phyloP scores from a whole-genome alignment of 92 coral and sea anemone species.

The Ricordea florida region DNA sequence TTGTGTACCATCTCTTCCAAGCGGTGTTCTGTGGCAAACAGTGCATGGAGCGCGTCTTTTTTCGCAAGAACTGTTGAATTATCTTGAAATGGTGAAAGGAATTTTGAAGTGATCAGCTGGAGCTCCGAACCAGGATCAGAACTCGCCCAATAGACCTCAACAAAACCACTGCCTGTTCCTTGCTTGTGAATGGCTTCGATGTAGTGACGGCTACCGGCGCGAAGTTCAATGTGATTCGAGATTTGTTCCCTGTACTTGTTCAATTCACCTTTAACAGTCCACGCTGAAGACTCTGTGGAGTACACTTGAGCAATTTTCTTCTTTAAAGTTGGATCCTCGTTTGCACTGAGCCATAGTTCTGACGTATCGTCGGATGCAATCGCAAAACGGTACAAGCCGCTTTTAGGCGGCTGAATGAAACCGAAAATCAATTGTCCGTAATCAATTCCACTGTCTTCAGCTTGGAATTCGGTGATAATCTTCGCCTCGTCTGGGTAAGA shows the following conservation, averaged over 20 bases:
- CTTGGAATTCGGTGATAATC: too few relatives aligned
- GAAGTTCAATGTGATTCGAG: background rate
- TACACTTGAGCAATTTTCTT: background rate
- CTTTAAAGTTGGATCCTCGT: constrained; percentile 19
- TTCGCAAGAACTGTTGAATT: background rate
- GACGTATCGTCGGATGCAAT: constrained; percentile 18
- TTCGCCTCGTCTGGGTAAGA: too few relatives aligned
- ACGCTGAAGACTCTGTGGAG: background rate
- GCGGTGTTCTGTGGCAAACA: background rate
- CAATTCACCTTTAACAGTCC: background rate
- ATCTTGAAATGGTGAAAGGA: background rate
- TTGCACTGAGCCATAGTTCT: constrained; percentile 42
- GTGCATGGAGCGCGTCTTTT: background rate
- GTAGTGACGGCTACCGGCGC: constrained; percentile 13
- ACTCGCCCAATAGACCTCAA: constrained; percentile 24
- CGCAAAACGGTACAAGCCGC: constrained; percentile 27
- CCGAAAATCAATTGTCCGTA: constrained; percentile 48
- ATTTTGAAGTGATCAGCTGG: constrained; percentile 11
- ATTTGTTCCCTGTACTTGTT: background rate
- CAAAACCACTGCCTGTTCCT: constrained; percentile 11
- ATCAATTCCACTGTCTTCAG: background rate
- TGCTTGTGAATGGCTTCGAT: constrained; percentile 47
- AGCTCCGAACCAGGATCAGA: background rate
- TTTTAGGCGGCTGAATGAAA: background rate
- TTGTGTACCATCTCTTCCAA: background rate